phyloP scores from a whole-genome alignment of 2,888 invertebrate genomes.

The Suillia variegata region DNA sequence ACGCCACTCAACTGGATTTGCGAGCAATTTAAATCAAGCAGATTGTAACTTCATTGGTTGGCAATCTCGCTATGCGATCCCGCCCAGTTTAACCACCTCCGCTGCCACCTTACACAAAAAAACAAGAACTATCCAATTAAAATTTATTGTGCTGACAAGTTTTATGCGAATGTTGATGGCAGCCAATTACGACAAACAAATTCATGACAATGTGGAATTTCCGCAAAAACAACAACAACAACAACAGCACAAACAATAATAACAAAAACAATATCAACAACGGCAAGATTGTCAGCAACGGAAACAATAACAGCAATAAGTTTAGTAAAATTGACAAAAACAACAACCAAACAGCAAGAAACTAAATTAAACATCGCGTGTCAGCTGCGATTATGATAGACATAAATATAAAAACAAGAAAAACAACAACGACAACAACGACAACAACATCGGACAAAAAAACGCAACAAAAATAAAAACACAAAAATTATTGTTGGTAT shows the following conservation, averaged over 20 bases:
- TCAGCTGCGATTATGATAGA: constrained; percentile 51
- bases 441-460: constrained; percentile 25
- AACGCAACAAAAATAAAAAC: no score
- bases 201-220: constrained; percentile 52
- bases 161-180: background rate
- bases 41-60: no score
- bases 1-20: no score
- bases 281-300: background rate
- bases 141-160: constrained; percentile 1
- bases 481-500: background rate
- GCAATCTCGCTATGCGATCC: no score
- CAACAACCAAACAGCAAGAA: constrained; percentile 18
- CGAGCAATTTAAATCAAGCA: no score
- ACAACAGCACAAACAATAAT: constrained; percentile 10
- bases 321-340: background rate
- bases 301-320: background rate
- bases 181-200: constrained; percentile 40
- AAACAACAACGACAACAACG: constrained; percentile 15
- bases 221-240: constrained; percentile 37
- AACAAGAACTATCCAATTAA: no score
- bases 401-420: constrained; percentile 25
- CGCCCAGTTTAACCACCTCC: no score
- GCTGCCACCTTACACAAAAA: no score
- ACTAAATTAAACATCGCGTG: constrained; percentile 40
- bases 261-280: background rate